phyloP scores from a whole-genome alignment of 2,888 invertebrate genomes.

The Odontothrips loti region DNA sequence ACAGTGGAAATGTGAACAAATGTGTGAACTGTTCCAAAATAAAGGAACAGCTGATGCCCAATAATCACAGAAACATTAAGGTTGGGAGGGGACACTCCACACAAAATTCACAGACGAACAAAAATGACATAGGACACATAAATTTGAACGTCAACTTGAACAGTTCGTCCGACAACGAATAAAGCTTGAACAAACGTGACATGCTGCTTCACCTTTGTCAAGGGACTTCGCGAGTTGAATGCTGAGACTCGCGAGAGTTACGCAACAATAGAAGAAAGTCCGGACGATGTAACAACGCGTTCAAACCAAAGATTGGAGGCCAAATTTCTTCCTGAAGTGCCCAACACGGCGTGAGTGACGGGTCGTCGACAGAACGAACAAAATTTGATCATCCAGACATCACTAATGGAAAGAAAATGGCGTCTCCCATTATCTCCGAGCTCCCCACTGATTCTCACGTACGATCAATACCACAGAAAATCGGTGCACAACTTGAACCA shows the following conservation, averaged over 20 bases:
- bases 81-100: background rate
- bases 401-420: slow-evolving; percentile 26
- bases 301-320: background rate
- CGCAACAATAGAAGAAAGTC: slow-evolving; percentile 7
- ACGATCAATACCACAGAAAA: background rate
- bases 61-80: background rate
- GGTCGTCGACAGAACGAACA: background rate
- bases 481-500: background rate
- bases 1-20: background rate
- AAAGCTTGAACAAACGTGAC: background rate
- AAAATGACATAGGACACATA: background rate
- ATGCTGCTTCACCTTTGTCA: slow-evolving; percentile 22
- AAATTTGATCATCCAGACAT: slow-evolving; percentile 20
- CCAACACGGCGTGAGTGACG: background rate
- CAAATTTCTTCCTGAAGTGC: background rate
- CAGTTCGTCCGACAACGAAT: background rate
- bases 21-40: background rate
- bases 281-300: background rate
- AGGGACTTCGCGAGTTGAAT: background rate
- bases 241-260: background rate
- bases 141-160: background rate
- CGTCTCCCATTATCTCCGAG: slow-evolving; percentile 24
- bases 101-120: background rate
- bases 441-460: background rate
- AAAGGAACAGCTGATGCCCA: slow-evolving; percentile 10